Evolutionary conservation across 2,113 vertebrate genomes (phyloP), one percentile per base, ranked within the genome.

Genomic region (Archocentrus centrarchus): DNA sequence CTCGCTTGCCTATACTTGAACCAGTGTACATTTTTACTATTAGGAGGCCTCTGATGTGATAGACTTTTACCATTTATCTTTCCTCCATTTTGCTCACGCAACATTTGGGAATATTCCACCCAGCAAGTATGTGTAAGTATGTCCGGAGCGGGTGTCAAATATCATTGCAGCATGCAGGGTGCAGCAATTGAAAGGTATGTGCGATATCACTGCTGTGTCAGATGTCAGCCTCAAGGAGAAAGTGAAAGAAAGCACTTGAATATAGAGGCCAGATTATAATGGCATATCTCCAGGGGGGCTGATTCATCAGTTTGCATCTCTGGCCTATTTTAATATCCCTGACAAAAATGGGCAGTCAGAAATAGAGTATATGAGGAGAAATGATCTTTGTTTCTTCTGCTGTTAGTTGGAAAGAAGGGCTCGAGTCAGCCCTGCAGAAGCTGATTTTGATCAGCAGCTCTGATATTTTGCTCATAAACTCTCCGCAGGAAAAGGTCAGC

Each of bases 181-280:
- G 1, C 58, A 83, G 77, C 7, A 22, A 5, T 22, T 3, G 11
- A 62, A 3, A 75, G 32, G 2, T 62, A 14, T 13, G 17, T 32
- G 62, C 59, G 47, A 37, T 41, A 2, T 78, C 78, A 41, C 8
- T 3, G 5, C 61, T 17, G 4, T 11, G 4, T 8, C 22, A 6
- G 50, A 76, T 5, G 17, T 55, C 73, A 77, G 3, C 75, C 1
- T 30, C 15, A 14, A 62, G 30, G 30, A 78, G 73, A 82, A 57
- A 60, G 59, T 41, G 44, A 81, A n/a, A 41, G 75, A 11, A 68
- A 58, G 55, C 15, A 7, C 24, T 17, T 60, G 44, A 77, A 62
- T 86, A 82, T 84, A 24, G 80, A 92, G 87, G 83, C 11, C 81
- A 84, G 62, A 35, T 89, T 80, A 87, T 81, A 79, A 78, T 75